A percentile compares a stretch with the other conserved stretches of the same genome.
These are phyloP conservation scores for Hydractinia echinata DNA, from an alignment of 30 jellyfish, hydroid and myxozoan species.

Conservation along the genomic window DNA sequence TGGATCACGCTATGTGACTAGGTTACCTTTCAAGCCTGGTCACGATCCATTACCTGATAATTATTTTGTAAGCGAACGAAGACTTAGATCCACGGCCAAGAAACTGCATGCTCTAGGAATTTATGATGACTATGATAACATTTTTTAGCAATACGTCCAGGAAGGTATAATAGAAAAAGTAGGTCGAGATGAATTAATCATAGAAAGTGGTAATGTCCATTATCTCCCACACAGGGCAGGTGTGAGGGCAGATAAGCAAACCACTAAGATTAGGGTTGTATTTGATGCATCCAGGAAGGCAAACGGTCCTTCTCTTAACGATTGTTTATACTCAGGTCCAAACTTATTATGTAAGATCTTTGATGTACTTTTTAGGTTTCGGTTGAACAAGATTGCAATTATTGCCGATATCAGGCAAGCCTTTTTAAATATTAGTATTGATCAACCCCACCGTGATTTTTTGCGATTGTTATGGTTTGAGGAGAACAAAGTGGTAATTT, in stretches of 20 bases:
- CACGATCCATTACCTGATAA: constrained; percentile 37
- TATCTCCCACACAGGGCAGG: background rate
- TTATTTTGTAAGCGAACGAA: background rate
- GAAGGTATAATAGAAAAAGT: background rate
- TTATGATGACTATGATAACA: too few species aligned
- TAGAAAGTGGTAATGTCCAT: background rate
- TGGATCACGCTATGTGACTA: constrained; percentile 31
- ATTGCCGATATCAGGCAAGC: constrained; percentile 31
- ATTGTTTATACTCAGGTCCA: background rate
- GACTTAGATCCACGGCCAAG: constrained; percentile 2
- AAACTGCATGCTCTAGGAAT: background rate
- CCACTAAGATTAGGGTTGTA: background rate
- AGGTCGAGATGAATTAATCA: background rate
- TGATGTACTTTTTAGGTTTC: background rate
- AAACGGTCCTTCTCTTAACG: background rate
- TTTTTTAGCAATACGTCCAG: too few species aligned
- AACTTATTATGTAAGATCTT: background rate
- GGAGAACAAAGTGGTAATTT: background rate
- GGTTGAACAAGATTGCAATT: background rate
- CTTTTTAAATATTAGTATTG: background rate
- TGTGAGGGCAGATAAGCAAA: background rate
- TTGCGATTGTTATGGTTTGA: constrained; percentile 21
- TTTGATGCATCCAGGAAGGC: background rate
- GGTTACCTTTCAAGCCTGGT: constrained; percentile 31
- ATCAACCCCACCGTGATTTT: constrained; percentile 18